Percentiles rank a stretch among this genome's conserved stretches.
Conservation (phyloP, 2,888 invertebrate species). For the Gasteruption jaculator region DNA sequence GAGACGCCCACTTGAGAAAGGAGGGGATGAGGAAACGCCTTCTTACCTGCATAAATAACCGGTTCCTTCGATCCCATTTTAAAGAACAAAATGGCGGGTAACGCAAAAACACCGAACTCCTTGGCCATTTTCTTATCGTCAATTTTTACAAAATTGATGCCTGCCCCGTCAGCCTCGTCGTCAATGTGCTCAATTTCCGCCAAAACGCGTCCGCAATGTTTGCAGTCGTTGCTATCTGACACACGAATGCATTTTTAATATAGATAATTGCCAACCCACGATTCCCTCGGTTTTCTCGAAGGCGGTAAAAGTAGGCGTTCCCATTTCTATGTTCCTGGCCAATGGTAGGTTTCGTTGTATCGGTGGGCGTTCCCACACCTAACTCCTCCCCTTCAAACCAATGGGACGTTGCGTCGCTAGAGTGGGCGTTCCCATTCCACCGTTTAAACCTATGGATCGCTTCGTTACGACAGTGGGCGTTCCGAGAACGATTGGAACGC, state of each 20-base stretch:
- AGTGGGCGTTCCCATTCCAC: too few species aligned
- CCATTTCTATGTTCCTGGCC: too few species aligned
- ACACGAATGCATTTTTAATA: conserved; percentile 10
- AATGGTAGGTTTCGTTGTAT: too few species aligned
- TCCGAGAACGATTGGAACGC: too few species aligned
- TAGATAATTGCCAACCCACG: neutral
- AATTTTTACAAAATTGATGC: conserved; percentile 89
- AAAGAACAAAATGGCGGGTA: conserved; percentile 88
- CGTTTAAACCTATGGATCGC: too few species aligned
- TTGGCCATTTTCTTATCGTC: conserved; percentile 85
- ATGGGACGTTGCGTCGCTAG: too few species aligned
- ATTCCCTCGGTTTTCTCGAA: neutral
- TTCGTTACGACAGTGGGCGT: too few species aligned
- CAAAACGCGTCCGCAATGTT: conserved; percentile 85
- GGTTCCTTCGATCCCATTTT: conserved; percentile 84
- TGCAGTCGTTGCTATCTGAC: conserved; percentile 94
- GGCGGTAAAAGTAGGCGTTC: too few species aligned
- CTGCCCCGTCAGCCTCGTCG: conserved; percentile 85
- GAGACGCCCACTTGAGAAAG: too few species aligned
- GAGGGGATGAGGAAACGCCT: too few species aligned
- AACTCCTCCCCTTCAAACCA: too few species aligned
- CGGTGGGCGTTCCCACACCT: too few species aligned
- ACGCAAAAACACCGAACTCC: conserved; percentile 82
- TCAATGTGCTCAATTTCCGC: conserved; percentile 89
- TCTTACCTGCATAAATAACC: conserved; percentile 80